phyloP scores from a whole-genome alignment of 2,797 vertebrate genomes.

The Chelonia mydas region DNA sequence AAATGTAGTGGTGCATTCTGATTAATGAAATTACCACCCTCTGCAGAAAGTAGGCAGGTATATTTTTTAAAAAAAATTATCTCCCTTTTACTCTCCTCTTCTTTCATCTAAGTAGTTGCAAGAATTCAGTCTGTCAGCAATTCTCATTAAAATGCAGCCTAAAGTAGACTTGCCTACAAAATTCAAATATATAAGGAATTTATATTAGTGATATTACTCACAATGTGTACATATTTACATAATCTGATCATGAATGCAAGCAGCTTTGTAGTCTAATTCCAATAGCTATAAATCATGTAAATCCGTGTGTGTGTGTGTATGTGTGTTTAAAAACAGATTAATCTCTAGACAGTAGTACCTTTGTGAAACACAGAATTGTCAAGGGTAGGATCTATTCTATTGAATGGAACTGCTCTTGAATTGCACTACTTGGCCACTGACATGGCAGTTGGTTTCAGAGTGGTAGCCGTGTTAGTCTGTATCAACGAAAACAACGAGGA shows the following conservation, averaged over 20 bases:
- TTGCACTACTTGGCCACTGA: not conserved
- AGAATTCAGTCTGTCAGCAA: not conserved
- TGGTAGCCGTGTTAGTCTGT: too few species aligned
- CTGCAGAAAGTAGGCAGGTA: not conserved
- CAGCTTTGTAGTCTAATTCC: not conserved
- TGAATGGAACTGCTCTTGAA: not conserved
- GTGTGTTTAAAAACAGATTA: not conserved
- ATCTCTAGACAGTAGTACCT: not conserved
- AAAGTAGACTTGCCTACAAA: not conserved
- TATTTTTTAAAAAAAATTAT: not conserved
- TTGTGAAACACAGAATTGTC: not conserved
- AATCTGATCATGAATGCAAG: conserved; percentile 19
- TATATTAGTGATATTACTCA: not conserved
- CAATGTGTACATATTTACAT: not conserved
- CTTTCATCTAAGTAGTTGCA: not conserved
- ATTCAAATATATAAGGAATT: not conserved
- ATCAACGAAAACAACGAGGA: too few species aligned
- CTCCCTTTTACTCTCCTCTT: not conserved
- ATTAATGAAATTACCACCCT: not conserved
- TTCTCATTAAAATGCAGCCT: not conserved
- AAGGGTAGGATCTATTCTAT: not conserved
- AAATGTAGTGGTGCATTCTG: accelerated
- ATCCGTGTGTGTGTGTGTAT: not conserved
- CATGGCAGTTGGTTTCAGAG: not conserved
- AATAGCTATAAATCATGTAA: not conserved